Percentiles rank a stretch among this genome's conserved stretches.
phyloP scores from a whole-genome alignment of 2,113 vertebrate species.

The Ardeotis arabs region DNA sequence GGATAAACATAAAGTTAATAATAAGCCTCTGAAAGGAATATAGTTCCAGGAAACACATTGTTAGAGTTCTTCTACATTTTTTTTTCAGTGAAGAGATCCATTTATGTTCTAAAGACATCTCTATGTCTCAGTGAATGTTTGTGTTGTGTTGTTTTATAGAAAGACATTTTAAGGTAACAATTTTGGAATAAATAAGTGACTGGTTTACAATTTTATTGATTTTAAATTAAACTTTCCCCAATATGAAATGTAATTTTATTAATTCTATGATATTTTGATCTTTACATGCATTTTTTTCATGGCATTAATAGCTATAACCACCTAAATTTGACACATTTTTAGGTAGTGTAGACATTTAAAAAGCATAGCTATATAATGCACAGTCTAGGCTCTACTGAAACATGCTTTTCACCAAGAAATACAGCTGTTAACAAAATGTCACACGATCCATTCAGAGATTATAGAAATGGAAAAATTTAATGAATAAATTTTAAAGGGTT shows the following conservation, averaged over 20 bases:
- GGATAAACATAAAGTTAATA: neutral
- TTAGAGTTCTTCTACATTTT: neutral
- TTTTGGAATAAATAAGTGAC: neutral
- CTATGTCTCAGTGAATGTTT: neutral
- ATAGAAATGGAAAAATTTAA: neutral
- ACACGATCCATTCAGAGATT: neutral
- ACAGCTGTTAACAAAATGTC: neutral
- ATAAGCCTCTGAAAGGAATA: neutral
- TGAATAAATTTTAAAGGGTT: neutral
- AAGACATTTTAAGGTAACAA: neutral
- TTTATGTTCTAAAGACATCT: neutral
- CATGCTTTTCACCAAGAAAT: neutral
- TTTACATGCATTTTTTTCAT: neutral
- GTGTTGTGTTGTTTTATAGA: neutral
- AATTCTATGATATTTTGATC: neutral
- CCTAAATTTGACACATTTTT: neutral
- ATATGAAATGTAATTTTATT: neutral
- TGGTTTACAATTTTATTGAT: neutral
- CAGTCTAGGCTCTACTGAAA: neutral
- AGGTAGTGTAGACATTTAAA: neutral
- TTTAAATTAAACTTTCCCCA: neutral
- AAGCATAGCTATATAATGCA: neutral
- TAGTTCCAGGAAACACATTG: neutral
- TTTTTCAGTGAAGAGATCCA: neutral
- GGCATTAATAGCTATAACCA: neutral